Percentiles rank a stretch among this genome's conserved stretches.
Evolutionary conservation across 2,113 vertebrate species (phyloP).

Genomic region (Ellobius talpinus): DNA sequence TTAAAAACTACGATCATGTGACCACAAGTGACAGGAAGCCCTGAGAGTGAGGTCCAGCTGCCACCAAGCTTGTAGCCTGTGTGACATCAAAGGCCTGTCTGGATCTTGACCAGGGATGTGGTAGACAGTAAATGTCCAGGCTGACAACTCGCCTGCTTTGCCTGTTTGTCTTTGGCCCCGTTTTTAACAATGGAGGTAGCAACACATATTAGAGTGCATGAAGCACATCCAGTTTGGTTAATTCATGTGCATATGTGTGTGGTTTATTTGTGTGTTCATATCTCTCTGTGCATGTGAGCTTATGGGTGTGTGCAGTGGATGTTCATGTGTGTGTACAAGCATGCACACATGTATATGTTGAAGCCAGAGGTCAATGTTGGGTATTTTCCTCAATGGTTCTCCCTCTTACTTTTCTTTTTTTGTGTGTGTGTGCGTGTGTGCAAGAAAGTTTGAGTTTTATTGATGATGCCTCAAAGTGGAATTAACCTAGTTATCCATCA

Average conservation of each 20-base stretch:
- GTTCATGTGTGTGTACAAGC: neutral
- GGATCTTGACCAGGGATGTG: neutral
- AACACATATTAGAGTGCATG: neutral
- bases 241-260: too few relatives aligned
- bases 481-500: constrained; percentile 31
- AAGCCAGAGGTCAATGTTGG: neutral
- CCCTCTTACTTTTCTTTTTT: neutral
- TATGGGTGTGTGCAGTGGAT: neutral
- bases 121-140: neutral
- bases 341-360: neutral
- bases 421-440: neutral
- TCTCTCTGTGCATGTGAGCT: neutral
- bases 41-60: neutral
- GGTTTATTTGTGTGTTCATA: neutral
- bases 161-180: neutral
- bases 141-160: neutral
- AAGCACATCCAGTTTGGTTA: neutral
- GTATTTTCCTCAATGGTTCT: neutral
- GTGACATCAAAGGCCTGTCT: neutral
- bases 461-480: neutral
- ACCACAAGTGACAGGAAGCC: neutral
- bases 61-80: neutral
- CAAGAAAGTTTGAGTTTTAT: constrained; percentile 22
- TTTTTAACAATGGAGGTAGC: neutral
- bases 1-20: neutral